Base-by-base conservation (phyloP, 2,113 vertebrate genomes). In the Pteropus alecto region DNA sequence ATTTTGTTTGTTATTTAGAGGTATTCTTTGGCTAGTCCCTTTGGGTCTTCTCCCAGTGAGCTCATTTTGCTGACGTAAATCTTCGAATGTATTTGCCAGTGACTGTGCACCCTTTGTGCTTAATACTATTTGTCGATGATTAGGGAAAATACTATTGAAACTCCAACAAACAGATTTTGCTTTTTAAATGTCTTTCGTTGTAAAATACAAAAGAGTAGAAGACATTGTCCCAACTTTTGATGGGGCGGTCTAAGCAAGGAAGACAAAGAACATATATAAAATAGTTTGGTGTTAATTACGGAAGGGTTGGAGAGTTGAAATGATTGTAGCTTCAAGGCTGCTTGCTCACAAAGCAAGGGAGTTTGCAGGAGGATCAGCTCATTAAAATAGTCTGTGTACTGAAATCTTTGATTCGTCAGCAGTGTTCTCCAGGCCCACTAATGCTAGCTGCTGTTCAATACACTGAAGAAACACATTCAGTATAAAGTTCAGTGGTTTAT, bases 1-100 rank as follows among this genome's bases (percentile, higher is more conserved):
- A 92, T 54, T 95, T 58, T 90, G 51, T 93, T 96, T 90, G 89
- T 96, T 61, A 11, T 74, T 90, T 60, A 87, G 48, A 76, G 9
- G 67, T 76, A 46, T 76, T 90, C 51, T 93, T 87, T 70, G 68
- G 10, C 46, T 43, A 63, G 43, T 43, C 65, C 65, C 28, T 81
- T 56, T 18, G 33, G 54, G 19, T 71, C 33, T 68, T 87, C 63
- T 71, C n/a, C 63, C 58, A 43, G 4, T 35, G 35, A 92, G 14
- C 30, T 93, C 35, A 46, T 86, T 71, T 26, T 70, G 41, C 61
- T 70, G 33, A 77, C 54, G 7, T 82, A 61, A 70, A 48, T 82
- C 48, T 83, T 93, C 87, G 56, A 90, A 81, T 67, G 74, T 87
- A 63, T 76, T 90, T 26, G 56, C 15, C 46, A 35, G 22, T 48